phyloP scores from a whole-genome alignment of 2,888 invertebrate genomes.

The Drosophila pseudotakahashii region DNA sequence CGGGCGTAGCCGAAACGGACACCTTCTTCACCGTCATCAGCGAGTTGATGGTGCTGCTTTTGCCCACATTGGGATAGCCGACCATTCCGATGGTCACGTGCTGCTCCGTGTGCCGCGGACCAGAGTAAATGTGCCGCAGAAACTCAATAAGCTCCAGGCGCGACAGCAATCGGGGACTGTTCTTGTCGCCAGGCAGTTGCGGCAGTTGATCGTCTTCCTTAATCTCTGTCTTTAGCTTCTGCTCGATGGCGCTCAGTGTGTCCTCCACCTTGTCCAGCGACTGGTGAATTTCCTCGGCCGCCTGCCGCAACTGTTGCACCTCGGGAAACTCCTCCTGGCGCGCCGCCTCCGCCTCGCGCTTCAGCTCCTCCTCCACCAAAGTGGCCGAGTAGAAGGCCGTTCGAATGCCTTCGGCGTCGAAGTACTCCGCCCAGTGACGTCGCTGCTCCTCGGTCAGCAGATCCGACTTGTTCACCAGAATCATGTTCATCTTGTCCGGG shows the following conservation, averaged over 20 bases:
- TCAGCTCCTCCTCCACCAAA: slow-evolving; percentile 86
- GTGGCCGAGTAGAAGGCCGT: slow-evolving; percentile 97
- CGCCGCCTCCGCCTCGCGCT: slow-evolving; percentile 57
- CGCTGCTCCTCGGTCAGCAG: slow-evolving; percentile 92
- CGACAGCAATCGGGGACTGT: slow-evolving; percentile 85
- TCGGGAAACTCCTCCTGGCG: slow-evolving; percentile 50
- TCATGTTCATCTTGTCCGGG: slow-evolving; percentile 89
- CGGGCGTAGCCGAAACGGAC: slow-evolving; percentile 98
- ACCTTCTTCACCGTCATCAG: slow-evolving; percentile 93
- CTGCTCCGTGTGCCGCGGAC: slow-evolving; percentile 84
- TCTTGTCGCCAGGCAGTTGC: slow-evolving; percentile 55
- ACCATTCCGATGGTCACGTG: slow-evolving; percentile 95
- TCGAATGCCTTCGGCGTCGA: slow-evolving; percentile 88
- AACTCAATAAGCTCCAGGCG: slow-evolving; percentile 89
- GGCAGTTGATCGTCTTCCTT: slow-evolving; percentile 22
- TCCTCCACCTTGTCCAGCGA: slow-evolving; percentile 86
- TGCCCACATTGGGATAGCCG: slow-evolving; percentile 99
- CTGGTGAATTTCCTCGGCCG: slow-evolving; percentile 85
- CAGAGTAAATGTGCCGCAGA: slow-evolving; percentile 87
- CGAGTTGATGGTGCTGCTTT: slow-evolving; percentile 99
- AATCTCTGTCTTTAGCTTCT: slow-evolving; percentile 83
- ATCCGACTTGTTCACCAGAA: slow-evolving; percentile 98
- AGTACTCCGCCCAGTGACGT: slow-evolving; percentile 93
- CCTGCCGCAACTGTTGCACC: slow-evolving; percentile 85
- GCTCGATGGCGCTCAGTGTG: slow-evolving; percentile 86